A percentile compares a stretch with the other conserved stretches of the same genome.
phyloP scores from a whole-genome alignment of 2,888 invertebrate species.

The Pandemis corylana region DNA sequence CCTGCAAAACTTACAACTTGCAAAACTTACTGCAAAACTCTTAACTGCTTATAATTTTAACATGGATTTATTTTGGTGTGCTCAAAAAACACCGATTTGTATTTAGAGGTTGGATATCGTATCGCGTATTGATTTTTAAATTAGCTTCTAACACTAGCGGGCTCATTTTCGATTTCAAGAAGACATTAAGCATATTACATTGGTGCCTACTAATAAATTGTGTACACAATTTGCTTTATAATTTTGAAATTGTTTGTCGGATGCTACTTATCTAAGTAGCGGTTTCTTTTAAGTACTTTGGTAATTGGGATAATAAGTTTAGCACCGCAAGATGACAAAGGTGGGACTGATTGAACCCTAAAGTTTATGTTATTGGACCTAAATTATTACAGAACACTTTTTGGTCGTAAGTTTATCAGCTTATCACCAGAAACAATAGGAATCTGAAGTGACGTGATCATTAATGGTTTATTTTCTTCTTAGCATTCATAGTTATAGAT shows the following conservation, averaged over 20 bases:
- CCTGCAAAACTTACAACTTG: no score
- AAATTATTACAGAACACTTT: neutral
- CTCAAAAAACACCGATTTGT: neutral
- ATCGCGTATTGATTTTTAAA: neutral
- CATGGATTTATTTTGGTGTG: neutral
- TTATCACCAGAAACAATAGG: neutral
- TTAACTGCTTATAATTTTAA: no score
- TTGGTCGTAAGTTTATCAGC: neutral
- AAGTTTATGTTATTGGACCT: no score
- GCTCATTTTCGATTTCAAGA: neutral
- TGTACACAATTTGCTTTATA: neutral
- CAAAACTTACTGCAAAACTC: no score
- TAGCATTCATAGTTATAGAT: slow-evolving; percentile 32
- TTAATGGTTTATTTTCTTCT: slow-evolving; percentile 32
- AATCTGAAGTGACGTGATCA: slow-evolving; percentile 11
- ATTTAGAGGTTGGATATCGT: neutral
- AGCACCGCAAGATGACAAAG: neutral
- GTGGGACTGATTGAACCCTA: neutral
- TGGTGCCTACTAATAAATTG: neutral
- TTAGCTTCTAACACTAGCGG: neutral
- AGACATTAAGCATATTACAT: neutral
- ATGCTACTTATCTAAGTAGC: neutral
- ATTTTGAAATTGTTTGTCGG: neutral
- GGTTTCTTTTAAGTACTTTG: neutral
- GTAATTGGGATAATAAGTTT: neutral